Evolutionary conservation across 2,113 vertebrate genomes (phyloP), one percentile per base, ranked within the genome.

Genomic region (Lampris incognitus): DNA sequence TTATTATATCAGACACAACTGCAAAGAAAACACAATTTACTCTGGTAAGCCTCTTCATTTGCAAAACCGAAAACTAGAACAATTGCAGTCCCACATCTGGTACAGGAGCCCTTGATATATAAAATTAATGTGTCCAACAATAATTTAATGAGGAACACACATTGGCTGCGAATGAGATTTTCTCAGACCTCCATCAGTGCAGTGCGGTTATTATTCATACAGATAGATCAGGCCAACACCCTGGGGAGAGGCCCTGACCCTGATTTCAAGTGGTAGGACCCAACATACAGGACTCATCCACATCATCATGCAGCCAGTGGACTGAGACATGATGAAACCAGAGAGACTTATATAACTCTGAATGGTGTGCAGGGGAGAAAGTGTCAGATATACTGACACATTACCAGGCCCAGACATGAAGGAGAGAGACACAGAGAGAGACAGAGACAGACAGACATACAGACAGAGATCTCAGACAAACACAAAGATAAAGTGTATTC

Each of bases 271-370:
- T 63, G 71, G 48, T 49, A 65, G 73, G 9, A n/a, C 74, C 52
- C 50, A 79, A 76, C 49, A 52, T 64, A 76, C 59, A 64, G 71
- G 46, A 56, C 46, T 81, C 71, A 63, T 70, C 69, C 68, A 72
- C 70, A 74, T 46, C 78, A 68, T 55, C 39, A 64, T 82, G 73
- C 59, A 87, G 72, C 80, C 79, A 85, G 72, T 86, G 61, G 63
- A 87, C 61, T 68, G 73, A 77, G 76, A 87, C 9, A 5, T 60
- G 77, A 82, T 76, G 67, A 80, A 87, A 78, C 61, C 68, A 24
- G 65, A 74, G 66, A 8, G 24, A 74, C 70, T 87, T 89, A 87
- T 75, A 71, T 84, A 86, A 87, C 60, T 11, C 5, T 0, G 8
- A 75, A 66, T 75, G 67, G 57, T 74, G 57, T 74, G 37, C 57